These are phyloP conservation scores for Phyllopteryx taeniolatus DNA, from an alignment of 2,113 vertebrate genomes.

Conservation along the genomic window DNA sequence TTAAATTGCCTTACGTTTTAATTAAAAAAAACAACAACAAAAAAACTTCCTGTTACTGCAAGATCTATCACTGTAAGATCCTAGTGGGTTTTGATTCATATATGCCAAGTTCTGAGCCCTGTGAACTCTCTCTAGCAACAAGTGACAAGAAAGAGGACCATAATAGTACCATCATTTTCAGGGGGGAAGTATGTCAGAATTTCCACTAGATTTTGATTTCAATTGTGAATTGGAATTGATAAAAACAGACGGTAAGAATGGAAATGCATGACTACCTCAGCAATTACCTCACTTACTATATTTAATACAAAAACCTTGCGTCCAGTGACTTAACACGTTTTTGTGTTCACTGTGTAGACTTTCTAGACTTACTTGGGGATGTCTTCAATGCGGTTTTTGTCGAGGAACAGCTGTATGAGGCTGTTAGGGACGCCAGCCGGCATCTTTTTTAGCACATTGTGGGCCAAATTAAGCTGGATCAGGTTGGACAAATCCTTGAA, in stretches of 20 bases:
- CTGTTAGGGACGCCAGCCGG: constrained; percentile 80
- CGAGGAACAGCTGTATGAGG: constrained; percentile 91
- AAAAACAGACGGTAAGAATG: too few relatives aligned
- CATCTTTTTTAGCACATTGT: constrained; percentile 90
- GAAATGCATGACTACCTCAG: too few relatives aligned
- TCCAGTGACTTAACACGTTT: too few relatives aligned
- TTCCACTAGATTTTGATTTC: too few relatives aligned
- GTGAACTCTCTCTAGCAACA: not conserved
- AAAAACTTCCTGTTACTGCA: not conserved
- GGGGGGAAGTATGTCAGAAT: too few relatives aligned
- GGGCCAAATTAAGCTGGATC: constrained; percentile 93
- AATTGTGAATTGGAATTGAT: too few relatives aligned
- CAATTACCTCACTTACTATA: too few relatives aligned
- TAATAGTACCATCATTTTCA: too few relatives aligned
- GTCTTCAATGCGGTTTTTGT: constrained; percentile 88
- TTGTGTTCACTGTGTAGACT: not conserved
- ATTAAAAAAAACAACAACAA: too few relatives aligned
- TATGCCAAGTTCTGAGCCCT: not conserved
- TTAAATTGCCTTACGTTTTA: not conserved
- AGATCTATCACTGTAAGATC: not conserved
- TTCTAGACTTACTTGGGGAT: constrained; percentile 77
- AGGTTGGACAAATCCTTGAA: constrained; percentile 91
- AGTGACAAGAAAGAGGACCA: not conserved
- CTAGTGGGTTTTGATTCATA: too few relatives aligned
- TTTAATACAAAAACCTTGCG: too few relatives aligned